Conservation (phyloP, 2,113 vertebrate species). For the Prunella fulvescens region DNA sequence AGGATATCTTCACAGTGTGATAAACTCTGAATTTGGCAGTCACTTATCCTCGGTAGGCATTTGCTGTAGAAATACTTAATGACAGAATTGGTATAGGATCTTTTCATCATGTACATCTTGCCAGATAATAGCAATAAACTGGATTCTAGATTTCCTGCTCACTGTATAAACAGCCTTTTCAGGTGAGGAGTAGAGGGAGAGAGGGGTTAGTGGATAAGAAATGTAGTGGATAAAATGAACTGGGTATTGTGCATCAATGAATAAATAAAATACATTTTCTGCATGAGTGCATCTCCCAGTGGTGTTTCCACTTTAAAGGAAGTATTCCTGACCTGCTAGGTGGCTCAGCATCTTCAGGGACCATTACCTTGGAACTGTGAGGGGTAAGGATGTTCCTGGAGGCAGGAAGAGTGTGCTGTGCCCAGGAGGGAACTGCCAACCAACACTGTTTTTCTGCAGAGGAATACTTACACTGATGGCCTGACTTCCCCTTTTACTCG, state of each 20-base stretch:
- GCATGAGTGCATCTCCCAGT: neutral
- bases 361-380: neutral
- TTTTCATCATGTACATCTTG: neutral
- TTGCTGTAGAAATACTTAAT: neutral
- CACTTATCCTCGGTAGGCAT: neutral
- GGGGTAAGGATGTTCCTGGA: neutral
- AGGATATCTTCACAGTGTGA: neutral
- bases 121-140: neutral
- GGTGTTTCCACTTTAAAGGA: neutral
- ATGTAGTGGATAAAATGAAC: neutral
- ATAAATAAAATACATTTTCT: slow-evolving; percentile 3
- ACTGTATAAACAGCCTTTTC: neutral
- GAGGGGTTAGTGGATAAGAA: neutral
- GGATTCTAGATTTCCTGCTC: neutral
- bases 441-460: neutral
- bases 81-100: neutral
- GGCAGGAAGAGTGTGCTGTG: neutral
- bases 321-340: neutral
- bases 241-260: neutral
- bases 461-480: neutral
- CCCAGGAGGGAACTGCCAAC: neutral
- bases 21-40: neutral
- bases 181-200: neutral
- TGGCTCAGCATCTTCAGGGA: neutral
- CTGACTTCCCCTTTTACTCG: neutral